Conservation (phyloP, 2,888 invertebrate species). For the Eilema depressum region DNA sequence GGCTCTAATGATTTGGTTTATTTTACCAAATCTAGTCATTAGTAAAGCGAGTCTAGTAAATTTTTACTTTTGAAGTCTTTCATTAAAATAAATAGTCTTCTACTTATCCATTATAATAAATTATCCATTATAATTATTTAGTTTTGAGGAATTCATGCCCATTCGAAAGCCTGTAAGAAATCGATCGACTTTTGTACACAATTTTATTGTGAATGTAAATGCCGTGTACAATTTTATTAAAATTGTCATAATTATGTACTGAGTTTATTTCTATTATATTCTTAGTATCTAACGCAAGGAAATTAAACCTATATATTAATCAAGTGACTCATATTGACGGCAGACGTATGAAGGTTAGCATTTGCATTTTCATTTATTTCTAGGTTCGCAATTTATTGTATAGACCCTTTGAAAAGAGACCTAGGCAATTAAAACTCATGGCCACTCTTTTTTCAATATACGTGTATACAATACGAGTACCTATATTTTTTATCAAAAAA, state of each 20-base stretch:
- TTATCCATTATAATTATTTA: too few species aligned
- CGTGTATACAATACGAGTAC: too few species aligned
- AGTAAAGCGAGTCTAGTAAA: too few species aligned
- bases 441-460: neutral
- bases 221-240: too few species aligned
- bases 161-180: neutral
- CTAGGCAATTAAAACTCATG: neutral
- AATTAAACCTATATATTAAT: neutral
- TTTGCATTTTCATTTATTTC: neutral
- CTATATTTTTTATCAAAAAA: too few species aligned
- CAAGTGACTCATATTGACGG: neutral
- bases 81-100: too few species aligned
- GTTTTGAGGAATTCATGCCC: too few species aligned
- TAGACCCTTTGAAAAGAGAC: neutral
- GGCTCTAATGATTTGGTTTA: too few species aligned
- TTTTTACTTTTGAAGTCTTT: too few species aligned
- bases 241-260: neutral
- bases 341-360: neutral
- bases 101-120: too few species aligned
- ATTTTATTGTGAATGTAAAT: neutral
- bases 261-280: neutral
- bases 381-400: neutral
- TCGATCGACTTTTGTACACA: neutral
- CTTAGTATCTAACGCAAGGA: neutral
- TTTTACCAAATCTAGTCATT: too few species aligned